These are phyloP conservation scores for Morpho achilles DNA, from an alignment of 2,888 invertebrate genomes.

Conservation along the genomic window DNA sequence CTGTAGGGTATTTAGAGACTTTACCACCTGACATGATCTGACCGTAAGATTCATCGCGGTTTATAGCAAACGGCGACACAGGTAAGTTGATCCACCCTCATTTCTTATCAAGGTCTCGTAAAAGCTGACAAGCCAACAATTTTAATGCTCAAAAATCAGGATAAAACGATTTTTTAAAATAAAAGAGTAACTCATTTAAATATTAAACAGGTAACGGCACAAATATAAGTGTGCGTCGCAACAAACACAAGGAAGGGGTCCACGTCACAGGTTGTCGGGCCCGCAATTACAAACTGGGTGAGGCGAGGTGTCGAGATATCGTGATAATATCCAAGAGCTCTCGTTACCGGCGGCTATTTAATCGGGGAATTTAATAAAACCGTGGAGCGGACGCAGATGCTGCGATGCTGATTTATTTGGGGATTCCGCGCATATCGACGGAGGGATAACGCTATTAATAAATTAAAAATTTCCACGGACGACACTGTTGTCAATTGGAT, in stretches of 20 bases:
- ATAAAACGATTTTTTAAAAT: too few relatives aligned
- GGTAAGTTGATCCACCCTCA: too few relatives aligned
- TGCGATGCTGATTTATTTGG: slow-evolving; percentile 48
- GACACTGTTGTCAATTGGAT: slow-evolving; percentile 6
- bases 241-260: not conserved
- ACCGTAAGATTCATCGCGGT: too few relatives aligned
- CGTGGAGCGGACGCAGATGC: slow-evolving; percentile 39
- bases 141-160: too few relatives aligned
- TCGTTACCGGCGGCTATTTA: slow-evolving; percentile 56
- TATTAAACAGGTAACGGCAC: too few relatives aligned
- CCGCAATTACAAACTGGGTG: slow-evolving; percentile 18
- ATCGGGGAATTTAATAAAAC: slow-evolving; percentile 67
- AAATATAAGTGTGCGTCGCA: not conserved
- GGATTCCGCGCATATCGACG: slow-evolving; percentile 20
- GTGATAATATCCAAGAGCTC: slow-evolving; percentile 64
- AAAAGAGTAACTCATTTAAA: too few relatives aligned
- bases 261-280: slow-evolving; percentile 4
- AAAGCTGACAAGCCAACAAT: too few relatives aligned
- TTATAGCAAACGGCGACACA: too few relatives aligned
- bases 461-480: slow-evolving; percentile 15
- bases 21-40: too few relatives aligned
- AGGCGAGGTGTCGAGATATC: slow-evolving; percentile 51
- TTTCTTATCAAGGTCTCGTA: too few relatives aligned
- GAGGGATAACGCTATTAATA: slow-evolving; percentile 19
- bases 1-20: too few relatives aligned